Evolutionary conservation across 2,797 vertebrate genomes (phyloP), one percentile per base, ranked within the genome.

Genomic region (Melopsittacus undulatus): DNA sequence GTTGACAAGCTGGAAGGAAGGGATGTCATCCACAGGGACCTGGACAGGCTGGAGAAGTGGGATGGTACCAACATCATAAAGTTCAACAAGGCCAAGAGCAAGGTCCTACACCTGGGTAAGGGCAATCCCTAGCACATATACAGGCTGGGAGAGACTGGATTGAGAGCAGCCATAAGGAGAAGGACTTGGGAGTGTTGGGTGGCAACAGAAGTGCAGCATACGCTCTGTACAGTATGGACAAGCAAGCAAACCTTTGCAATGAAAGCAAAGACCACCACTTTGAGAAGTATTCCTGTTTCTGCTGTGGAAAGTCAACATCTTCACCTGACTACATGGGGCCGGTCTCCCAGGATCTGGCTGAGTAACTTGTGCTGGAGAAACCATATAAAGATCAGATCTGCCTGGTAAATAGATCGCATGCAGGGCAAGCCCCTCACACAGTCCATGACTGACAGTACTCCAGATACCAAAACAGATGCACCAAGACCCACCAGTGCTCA

Each of bases 171-270:
- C 16, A 1, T 36, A 56, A 59, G 23, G 23, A 36, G 14, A 59
- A 59, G n/a, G 34, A 36, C 34, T 59, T 36, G 34, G 10, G 34
- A 36, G 23, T 45, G 40, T 22, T 63, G 32, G 48, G 42, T 4
- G 21, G 24, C 38, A 72, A 34, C 32, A 40, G 51, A 46, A 48
- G 24, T 27, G 67, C 62, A 70, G 83, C 30, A 23, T 13, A 56
- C 0, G 1, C 20, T 51, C 8, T 27, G 14, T 32, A 56, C 20
- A n/a, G 75, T 61, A 62, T 0, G 21, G 27, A n/a, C 29, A 5
- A 46, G 54, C 59, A 20, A 59, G 48, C 21, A 27, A 40, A 32
- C 11, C 49, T 40, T 1, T 0, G 83, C 45, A 22, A 29, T 3
- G 24, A 22, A 27, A 70, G 43, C 61, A 54, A 45, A 38, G 70